Base-by-base conservation (phyloP, 2,888 invertebrate species). In the Drosophila siamana region DNA sequence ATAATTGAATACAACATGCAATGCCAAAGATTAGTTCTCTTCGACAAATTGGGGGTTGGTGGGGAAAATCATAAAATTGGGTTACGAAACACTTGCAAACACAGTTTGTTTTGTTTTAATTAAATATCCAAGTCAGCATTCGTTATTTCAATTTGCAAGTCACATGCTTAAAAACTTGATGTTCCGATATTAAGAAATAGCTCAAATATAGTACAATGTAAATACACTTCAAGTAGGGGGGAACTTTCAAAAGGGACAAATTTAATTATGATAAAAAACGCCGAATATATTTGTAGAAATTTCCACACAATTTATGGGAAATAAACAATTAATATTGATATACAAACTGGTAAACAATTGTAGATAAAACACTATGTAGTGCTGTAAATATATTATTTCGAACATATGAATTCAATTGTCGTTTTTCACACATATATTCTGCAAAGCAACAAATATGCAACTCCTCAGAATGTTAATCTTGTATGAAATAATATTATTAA, bases 1-100 rank as follows among this genome's bases (percentile, higher is more conserved):
- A 41, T 60, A 55, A 66, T 61, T 61, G 44, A 50, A 55, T 57
- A 51, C 48, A 24, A 15, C 80, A 80, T 80, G 80, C 80, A 84
- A 54, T 15, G 15, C 19, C 60, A 24, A 44, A 52, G 13, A 60
- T 44, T 54, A 55, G 30, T 69, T 28, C 52, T 54, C 38, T 46
- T 69, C 9, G 9, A 43, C 26, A 26, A 59, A 67, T 54, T n/a
- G n/a, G 50, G 54, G 2, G 40, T 50, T 7, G 51, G 33, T 19
- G 51, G 26, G 28, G 13, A 22, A n/a, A 15, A 13, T 33, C 6
- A 22, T 67, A 66, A 55, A 44, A 73, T 73, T 67, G 48, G 54
- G 57, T 64, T 38, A 47, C 51, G 44, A 44, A 59, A 71, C 30
- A 8, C n/a, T 41, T 28, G 59, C 54, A 60, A 61, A 78, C 74